Conservation (phyloP, 2,797 vertebrate species). For the Melanotaenia parkinsoni region DNA sequence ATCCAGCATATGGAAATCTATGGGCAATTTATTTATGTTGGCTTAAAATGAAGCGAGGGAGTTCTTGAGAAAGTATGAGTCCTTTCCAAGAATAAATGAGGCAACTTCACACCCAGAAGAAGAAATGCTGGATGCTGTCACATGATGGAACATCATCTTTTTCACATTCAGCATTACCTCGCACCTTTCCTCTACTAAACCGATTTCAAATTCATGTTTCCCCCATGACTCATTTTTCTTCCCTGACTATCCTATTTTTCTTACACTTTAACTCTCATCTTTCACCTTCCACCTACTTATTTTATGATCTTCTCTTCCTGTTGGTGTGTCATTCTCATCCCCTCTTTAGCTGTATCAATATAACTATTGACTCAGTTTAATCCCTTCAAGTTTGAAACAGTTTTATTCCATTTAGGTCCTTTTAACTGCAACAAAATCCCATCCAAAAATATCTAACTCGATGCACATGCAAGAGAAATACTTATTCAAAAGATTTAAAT, state of each 20-base stretch:
- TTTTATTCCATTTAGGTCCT: constrained; percentile 35
- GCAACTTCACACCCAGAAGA: constrained; percentile 61
- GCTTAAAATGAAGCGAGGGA: constrained; percentile 68
- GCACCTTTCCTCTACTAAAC: constrained; percentile 34
- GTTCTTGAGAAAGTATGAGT: constrained; percentile 63
- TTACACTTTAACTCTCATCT: background rate
- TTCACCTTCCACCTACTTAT: background rate
- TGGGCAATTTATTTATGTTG: constrained; percentile 73
- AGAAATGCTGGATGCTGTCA: constrained; percentile 43
- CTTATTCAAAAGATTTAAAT: constrained; percentile 63
- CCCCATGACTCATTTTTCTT: background rate
- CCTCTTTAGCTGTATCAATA: background rate
- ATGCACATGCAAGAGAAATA: constrained; percentile 62
- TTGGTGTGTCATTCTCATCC: background rate
- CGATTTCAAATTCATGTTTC: constrained; percentile 14
- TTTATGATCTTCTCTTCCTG: background rate
- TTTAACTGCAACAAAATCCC: constrained; percentile 30
- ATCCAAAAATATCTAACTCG: constrained; percentile 49
- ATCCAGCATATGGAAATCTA: constrained; percentile 75
- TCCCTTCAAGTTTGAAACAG: background rate
- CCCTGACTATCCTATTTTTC: background rate
- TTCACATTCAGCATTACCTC: constrained; percentile 7
- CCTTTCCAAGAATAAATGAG: constrained; percentile 70
- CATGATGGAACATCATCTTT: constrained; percentile 42
- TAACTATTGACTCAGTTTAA: background rate